Evolutionary conservation across 2,113 vertebrate species (phyloP).

Genomic region (Neodontobutis hainanensis): DNA sequence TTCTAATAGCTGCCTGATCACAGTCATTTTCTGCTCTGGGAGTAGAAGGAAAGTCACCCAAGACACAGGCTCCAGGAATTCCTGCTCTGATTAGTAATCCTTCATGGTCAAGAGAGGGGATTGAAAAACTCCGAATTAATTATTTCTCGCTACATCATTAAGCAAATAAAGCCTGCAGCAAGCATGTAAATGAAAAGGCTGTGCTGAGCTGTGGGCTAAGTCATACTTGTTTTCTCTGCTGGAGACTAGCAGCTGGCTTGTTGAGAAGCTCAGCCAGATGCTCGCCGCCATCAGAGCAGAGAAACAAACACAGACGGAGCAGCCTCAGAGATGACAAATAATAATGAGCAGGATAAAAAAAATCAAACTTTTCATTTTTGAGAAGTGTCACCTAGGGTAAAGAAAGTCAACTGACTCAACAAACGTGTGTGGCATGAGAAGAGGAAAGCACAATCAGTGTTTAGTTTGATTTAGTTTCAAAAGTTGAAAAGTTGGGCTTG

Average conservation of each 20-base stretch:
- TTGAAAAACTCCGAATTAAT: conserved; percentile 41
- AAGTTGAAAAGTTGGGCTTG: too few relatives aligned
- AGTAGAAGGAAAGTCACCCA: background rate
- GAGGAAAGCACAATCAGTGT: too few relatives aligned
- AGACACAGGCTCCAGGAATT: background rate
- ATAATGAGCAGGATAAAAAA: conserved; percentile 6
- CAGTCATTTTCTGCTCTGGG: background rate
- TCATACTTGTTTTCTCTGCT: conserved; percentile 40
- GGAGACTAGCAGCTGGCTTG: conserved; percentile 64
- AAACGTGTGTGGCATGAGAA: background rate
- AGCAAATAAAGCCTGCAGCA: conserved; percentile 56
- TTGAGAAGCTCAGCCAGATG: conserved; percentile 57
- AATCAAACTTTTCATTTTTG: background rate
- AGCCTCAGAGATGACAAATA: conserved; percentile 27
- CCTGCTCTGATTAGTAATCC: conserved; percentile 21
- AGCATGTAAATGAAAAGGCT: conserved; percentile 46
- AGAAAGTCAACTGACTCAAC: background rate
- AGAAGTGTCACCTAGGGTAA: background rate
- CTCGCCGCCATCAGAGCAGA: conserved; percentile 28
- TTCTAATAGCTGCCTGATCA: background rate
- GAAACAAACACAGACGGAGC: conserved; percentile 49
- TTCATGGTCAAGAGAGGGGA: conserved; percentile 29
- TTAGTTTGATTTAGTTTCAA: too few relatives aligned
- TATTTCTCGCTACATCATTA: conserved; percentile 59
- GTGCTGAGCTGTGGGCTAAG: conserved; percentile 31